Base-by-base conservation (phyloP, 2,113 vertebrate genomes). In the Eclectus roratus region DNA sequence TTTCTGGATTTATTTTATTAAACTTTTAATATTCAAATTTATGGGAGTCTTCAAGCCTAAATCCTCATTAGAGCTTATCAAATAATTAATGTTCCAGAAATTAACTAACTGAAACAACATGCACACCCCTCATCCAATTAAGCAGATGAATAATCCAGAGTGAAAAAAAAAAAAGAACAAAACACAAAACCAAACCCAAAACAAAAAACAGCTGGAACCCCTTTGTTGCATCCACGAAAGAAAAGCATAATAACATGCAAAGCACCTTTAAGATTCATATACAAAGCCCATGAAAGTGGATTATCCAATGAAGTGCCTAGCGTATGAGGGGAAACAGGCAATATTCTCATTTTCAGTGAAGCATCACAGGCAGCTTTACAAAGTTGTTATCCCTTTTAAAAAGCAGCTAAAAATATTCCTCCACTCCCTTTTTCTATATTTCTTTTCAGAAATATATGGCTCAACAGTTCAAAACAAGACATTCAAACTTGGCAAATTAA, bases 41-140 rank as follows among this genome's bases (percentile, higher is more conserved):
- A 93, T 87, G 78, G 66, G 93, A 95, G 46, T 96, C 78, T 92
- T 91, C 85, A 91, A 82, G 58, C 28, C 70, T 85, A 95, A 96
- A 92, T 85, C 87, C 85, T 94, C 85, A 87, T 80, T 93, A 95
- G 37, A 56, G 70, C 78, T 96, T 96, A 96, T 89, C 91, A 94
- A 93, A 91, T 94, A 93, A 97, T 96, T 93, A 95, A 78, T 50
- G 55, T 56, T 96, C 46, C 53, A 96, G 88, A 95, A 97, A 94
- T 93, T 96, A 95, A 89, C 91, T 95, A 64, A 68, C 81, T 89
- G 85, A 89, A 96, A 85, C 84, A 94, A 85, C 85, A 63, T 18
- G 71, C 74, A 87, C 52, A 61, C 41, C 24, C 63, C 39, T 91
- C 89, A 91, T 95, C 64, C 74, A 97, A 89, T 94, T 94, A 94